These are phyloP conservation scores for Elephantulus edwardii DNA, from an alignment of 2,113 vertebrate species.

Conservation along the genomic window DNA sequence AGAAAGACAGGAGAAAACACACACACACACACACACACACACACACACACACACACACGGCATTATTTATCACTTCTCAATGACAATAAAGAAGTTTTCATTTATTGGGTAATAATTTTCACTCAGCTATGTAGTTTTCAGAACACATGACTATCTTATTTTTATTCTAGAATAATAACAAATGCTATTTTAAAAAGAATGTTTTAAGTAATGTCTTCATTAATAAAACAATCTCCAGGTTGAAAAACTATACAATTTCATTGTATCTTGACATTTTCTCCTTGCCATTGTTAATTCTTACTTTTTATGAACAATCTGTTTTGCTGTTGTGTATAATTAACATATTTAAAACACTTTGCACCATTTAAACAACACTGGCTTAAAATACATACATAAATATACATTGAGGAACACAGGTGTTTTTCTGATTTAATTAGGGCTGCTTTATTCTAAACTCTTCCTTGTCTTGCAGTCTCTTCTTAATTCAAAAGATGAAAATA, in stretches of 20 bases:
- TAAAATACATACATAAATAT: constrained; percentile 67
- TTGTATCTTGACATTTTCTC: background rate
- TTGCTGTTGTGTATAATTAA: constrained; percentile 54
- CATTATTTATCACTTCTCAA: constrained; percentile 17
- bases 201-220: background rate
- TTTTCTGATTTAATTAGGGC: constrained; percentile 67
- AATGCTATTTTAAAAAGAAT: background rate
- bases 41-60: no score
- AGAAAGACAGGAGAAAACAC: background rate
- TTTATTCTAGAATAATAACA: background rate
- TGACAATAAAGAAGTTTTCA: background rate
- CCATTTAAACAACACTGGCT: constrained; percentile 50
- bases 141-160: background rate
- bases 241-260: background rate
- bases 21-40: no score
- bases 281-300: background rate
- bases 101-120: background rate
- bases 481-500: constrained; percentile 60
- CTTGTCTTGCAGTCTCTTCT: constrained; percentile 49
- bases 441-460: constrained; percentile 56
- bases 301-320: constrained; percentile 28
- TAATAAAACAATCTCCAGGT: constrained; percentile 3
- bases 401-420: constrained; percentile 66
- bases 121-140: constrained; percentile 26
- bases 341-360: constrained; percentile 57